These are phyloP conservation scores for Paramuricea clavata DNA, from an alignment of 92 coral and sea anemone genomes.

Conservation along the genomic window DNA sequence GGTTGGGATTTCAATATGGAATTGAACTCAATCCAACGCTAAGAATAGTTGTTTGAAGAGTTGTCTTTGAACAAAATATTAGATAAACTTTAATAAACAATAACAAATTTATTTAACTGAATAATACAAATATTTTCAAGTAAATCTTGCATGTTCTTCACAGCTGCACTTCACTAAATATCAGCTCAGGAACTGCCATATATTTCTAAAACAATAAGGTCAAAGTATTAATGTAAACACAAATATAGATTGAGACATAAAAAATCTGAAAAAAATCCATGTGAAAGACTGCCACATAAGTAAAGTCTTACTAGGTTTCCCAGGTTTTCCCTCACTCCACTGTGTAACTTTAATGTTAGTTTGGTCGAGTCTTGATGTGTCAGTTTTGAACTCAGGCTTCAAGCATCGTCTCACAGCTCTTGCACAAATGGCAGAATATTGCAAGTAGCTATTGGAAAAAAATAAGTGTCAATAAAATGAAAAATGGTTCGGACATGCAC, in stretches of 20 bases:
- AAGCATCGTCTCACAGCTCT: constrained; percentile 90
- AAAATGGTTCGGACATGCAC: too few relatives aligned
- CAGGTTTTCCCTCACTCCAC: constrained; percentile 93
- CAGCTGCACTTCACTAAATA: background rate
- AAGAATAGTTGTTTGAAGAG: background rate
- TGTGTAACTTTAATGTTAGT: constrained; percentile 81
- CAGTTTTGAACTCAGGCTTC: constrained; percentile 88
- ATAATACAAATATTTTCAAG: background rate
- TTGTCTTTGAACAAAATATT: background rate
- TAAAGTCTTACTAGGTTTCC: constrained; percentile 80
- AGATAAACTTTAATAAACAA: background rate
- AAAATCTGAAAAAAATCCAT: background rate
- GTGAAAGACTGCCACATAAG: background rate
- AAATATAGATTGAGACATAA: background rate
- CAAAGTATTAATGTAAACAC: background rate
- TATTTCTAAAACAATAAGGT: constrained; percentile 28
- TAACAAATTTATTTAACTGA: constrained; percentile 15
- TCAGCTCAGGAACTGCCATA: constrained; percentile 31
- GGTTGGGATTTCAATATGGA: too few relatives aligned
- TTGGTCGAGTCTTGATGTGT: constrained; percentile 81
- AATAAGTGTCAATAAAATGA: background rate
- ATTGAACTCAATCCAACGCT: too few relatives aligned
- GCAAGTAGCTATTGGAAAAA: constrained; percentile 75
- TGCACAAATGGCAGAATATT: constrained; percentile 96
- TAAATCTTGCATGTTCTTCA: constrained; percentile 2